Conservation (phyloP, 2,888 invertebrate genomes). For the Sphaerophoria rueppellii region DNA sequence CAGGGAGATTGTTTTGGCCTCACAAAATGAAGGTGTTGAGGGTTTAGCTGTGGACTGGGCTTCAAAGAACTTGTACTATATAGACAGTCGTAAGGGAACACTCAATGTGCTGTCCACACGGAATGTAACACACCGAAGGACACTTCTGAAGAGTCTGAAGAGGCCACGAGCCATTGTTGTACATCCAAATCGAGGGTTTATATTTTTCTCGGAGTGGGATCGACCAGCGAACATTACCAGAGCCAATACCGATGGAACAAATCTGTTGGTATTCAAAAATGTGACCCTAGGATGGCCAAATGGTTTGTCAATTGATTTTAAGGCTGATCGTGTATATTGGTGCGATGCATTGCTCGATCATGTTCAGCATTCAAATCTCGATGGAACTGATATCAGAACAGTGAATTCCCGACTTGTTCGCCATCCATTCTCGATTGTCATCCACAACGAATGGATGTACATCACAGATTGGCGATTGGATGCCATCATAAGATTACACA, state of each 20-base stretch:
- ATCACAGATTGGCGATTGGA: constrained; percentile 98
- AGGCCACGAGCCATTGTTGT: constrained; percentile 97
- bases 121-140: constrained; percentile 92
- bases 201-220: constrained; percentile 98
- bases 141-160: constrained; percentile 92
- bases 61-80: constrained; percentile 96
- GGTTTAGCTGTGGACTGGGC: constrained; percentile 98
- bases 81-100: constrained; percentile 96
- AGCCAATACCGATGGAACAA: constrained; percentile 94
- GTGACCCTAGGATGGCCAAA: constrained; percentile 98
- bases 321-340: constrained; percentile 95
- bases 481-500: constrained; percentile 95
- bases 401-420: constrained; percentile 92
- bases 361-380: constrained; percentile 95
- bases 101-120: constrained; percentile 95
- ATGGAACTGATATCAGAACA: constrained; percentile 95
- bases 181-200: constrained; percentile 96
- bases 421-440: constrained; percentile 96
- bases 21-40: constrained; percentile 98
- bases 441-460: constrained; percentile 95
- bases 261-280: constrained; percentile 93
- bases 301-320: constrained; percentile 96
- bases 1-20: constrained; percentile 94
- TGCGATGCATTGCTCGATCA: constrained; percentile 98
- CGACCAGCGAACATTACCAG: constrained; percentile 97